Evolutionary conservation across 2,113 vertebrate species (phyloP), one percentile per base, ranked within the genome.

Genomic region (Marcusenius ussheri): DNA sequence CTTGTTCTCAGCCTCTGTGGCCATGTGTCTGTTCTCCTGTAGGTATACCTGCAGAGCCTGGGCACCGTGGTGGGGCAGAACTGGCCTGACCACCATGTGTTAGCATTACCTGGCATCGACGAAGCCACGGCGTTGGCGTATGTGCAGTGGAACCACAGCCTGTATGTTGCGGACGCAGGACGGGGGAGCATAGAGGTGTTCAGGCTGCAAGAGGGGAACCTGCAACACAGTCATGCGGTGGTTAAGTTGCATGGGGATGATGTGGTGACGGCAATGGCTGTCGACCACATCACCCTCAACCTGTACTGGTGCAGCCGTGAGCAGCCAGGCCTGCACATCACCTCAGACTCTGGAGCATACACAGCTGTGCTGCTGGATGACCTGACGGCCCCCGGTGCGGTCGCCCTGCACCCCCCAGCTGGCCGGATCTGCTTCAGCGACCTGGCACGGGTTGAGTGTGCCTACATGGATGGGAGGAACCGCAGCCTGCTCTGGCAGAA

Each of bases 251-350:
- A 94, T 50, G 92, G 90, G 0, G 91, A 90, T 0, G 97, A 97
- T 83, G 85, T 51, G 0, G 94, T 98, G 83, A 93, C 92, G 0
- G 95, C 96, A 17, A 92, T 99, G 92, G 97, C 97, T 1, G 91
- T 98, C 7, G 97, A 99, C 95, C 98, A 97, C 97, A 88, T 97
- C 89, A 98, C 97, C 0, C 92, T 94, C 0, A 97, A 97, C 39
- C 9, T 98, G 31, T 98, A 97, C 92, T 99, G 98, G 98, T 97
- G 97, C 0, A 94, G 95, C 88, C 95, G 66, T 19, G 95, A 94
- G 62, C 95, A 94, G 0, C 90, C 94, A 0, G 92, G 91, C 13
- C 94, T 99, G 91, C 93, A 91, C 0, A 96, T 98, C 83, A 96
- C 96, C 21, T 95, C 96, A 1, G 86, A 91, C 0, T 88, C 92